Evolutionary conservation across 1,140 invertebrate species (phyloP).

Genomic region (Eurytemora carolleeae): DNA sequence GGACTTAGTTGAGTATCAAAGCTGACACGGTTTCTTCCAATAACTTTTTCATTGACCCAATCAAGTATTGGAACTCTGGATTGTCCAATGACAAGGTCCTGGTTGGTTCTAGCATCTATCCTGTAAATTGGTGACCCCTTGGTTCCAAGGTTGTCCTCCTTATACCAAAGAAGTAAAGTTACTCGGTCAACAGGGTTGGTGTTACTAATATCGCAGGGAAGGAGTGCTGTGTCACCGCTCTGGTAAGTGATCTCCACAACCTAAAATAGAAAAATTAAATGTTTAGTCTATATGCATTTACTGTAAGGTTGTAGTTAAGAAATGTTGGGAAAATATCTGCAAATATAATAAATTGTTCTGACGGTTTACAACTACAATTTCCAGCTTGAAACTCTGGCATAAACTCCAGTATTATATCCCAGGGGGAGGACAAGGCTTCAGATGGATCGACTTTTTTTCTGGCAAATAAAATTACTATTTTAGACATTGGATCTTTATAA

Average conservation of each 20-base stretch:
- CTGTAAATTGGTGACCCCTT: neutral
- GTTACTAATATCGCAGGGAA: conserved; percentile 59
- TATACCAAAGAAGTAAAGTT: neutral
- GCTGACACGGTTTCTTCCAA: neutral
- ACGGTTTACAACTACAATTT: too few relatives aligned
- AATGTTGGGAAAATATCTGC: too few relatives aligned
- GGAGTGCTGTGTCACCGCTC: conserved; percentile 41
- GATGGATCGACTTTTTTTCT: too few relatives aligned
- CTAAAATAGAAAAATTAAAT: too few relatives aligned
- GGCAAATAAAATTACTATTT: too few relatives aligned
- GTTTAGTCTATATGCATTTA: too few relatives aligned
- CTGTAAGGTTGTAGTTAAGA: too few relatives aligned
- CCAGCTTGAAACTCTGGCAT: too few relatives aligned
- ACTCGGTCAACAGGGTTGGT: conserved; percentile 24
- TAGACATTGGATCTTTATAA: too few relatives aligned
- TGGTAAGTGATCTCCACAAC: conserved; percentile 5
- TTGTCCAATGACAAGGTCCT: neutral
- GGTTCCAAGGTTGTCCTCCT: neutral
- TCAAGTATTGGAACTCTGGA: neutral
- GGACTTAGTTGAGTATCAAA: neutral
- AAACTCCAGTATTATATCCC: too few relatives aligned
- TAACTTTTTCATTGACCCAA: neutral
- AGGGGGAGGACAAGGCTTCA: too few relatives aligned
- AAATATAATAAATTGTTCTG: too few relatives aligned
- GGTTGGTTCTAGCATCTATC: neutral